Evolutionary conservation across 2,888 invertebrate species (phyloP).

Genomic region (Tiliacea aurago): DNA sequence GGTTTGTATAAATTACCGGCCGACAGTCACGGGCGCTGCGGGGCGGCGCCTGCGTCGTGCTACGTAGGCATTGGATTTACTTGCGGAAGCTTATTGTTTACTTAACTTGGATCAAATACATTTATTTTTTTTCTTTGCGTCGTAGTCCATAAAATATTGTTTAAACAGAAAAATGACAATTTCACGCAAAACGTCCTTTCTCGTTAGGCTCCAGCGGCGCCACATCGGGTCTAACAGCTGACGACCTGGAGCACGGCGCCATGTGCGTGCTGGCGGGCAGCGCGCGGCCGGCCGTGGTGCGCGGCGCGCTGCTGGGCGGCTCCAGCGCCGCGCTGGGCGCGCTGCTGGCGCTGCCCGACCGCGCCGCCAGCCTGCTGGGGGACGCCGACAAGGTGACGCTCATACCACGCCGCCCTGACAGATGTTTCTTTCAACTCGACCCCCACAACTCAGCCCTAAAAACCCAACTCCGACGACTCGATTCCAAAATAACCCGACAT

Average conservation of each 20-base stretch:
- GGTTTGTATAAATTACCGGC: no score
- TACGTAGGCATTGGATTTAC: no score
- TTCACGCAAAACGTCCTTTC: not conserved
- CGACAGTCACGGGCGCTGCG: no score
- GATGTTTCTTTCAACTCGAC: not conserved
- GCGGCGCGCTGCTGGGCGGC: conserved; percentile 91
- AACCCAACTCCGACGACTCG: no score
- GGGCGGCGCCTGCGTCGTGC: no score
- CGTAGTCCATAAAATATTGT: no score
- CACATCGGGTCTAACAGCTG: conserved; percentile 96
- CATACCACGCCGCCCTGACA: no score
- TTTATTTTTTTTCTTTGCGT: no score
- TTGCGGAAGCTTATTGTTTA: no score
- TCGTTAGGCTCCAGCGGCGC: conserved; percentile 42
- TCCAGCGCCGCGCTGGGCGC: conserved; percentile 92
- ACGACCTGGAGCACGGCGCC: conserved; percentile 97
- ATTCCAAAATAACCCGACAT: no score
- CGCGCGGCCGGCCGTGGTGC: conserved; percentile 88
- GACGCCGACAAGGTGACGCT: conserved; percentile 58
- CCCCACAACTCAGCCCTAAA: not conserved
- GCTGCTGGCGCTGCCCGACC: conserved; percentile 92
- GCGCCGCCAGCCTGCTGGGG: conserved; percentile 88
- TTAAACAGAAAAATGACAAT: not conserved
- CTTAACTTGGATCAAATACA: no score
- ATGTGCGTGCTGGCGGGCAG: conserved; percentile 94